These are phyloP conservation scores for Pimpla rufipes DNA, from an alignment of 2,888 invertebrate species.

Conservation along the genomic window DNA sequence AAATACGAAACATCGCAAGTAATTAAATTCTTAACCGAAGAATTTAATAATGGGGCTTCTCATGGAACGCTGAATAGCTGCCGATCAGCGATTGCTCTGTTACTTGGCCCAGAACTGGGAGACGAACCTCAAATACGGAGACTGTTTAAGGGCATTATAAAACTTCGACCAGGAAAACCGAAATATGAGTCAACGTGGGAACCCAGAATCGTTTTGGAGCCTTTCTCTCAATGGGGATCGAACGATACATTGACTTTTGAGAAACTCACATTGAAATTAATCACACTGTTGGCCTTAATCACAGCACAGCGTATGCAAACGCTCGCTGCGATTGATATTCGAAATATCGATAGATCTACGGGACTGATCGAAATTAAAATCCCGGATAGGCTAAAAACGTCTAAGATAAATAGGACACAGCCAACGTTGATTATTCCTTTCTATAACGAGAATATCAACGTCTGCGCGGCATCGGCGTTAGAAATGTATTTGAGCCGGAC, in stretches of 20 bases:
- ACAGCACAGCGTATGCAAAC: constrained; percentile 59
- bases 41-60: constrained; percentile 25
- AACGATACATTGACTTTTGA: constrained; percentile 34
- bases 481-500: constrained; percentile 41
- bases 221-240: constrained; percentile 32
- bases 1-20: constrained; percentile 5
- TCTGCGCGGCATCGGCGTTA: constrained; percentile 36
- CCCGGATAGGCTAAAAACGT: constrained; percentile 57
- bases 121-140: constrained; percentile 33
- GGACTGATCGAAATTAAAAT: constrained; percentile 58
- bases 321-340: constrained; percentile 48
- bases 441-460: constrained; percentile 9
- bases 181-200: constrained; percentile 60
- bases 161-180: constrained; percentile 44
- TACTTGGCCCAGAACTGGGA: constrained; percentile 17
- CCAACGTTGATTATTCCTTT: constrained; percentile 47
- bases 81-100: constrained; percentile 31
- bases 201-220: constrained; percentile 50
- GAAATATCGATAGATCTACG: constrained; percentile 17
- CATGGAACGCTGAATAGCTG: constrained; percentile 42
- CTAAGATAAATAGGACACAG: constrained; percentile 46
- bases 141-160: constrained; percentile 32
- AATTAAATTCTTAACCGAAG: constrained; percentile 2
- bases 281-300: constrained; percentile 47
- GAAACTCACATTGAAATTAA: constrained; percentile 41